These are phyloP conservation scores for Bombus difficillimus DNA, from an alignment of 1,140 invertebrate species.

Conservation along the genomic window DNA sequence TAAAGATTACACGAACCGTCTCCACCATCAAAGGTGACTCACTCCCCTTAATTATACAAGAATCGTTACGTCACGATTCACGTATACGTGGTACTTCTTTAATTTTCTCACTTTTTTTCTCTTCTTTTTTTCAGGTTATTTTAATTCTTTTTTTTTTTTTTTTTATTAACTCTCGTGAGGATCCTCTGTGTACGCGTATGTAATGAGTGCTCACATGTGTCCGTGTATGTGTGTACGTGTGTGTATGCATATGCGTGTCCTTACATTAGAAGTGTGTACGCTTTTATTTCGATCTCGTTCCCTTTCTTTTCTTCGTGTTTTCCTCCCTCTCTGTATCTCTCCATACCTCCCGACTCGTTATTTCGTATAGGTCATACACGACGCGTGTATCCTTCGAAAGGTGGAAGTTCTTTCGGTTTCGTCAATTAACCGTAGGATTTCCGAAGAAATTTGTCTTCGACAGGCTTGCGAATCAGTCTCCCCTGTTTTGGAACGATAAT, in stretches of 20 bases:
- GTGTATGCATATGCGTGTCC: not conserved
- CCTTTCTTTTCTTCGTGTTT: not conserved
- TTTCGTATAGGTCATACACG: not conserved
- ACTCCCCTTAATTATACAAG: constrained; percentile 57
- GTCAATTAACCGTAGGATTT: constrained; percentile 57
- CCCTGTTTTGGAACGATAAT: not conserved
- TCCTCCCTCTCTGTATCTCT: not conserved
- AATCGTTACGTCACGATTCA: constrained; percentile 11
- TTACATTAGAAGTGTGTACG: constrained; percentile 16
- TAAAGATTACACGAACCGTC: constrained; percentile 43
- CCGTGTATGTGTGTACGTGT: constrained; percentile 2
- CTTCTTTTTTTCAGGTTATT: not conserved
- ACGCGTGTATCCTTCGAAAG: constrained; percentile 6
- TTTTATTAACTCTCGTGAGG: not conserved
- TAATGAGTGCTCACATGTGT: constrained; percentile 21
- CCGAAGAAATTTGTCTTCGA: constrained; percentile 41
- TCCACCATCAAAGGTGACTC: not conserved
- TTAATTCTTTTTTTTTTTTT: constrained; percentile 6
- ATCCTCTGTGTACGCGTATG: constrained; percentile 15
- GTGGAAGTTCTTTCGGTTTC: constrained; percentile 16
- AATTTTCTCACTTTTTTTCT: not conserved
- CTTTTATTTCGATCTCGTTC: constrained; percentile 1
- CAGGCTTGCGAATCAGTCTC: not conserved
- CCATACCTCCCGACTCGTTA: not conserved
- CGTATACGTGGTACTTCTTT: constrained; percentile 38